These are phyloP conservation scores for Limnothrissa miodon DNA, from an alignment of 2,113 vertebrate species.

Conservation along the genomic window DNA sequence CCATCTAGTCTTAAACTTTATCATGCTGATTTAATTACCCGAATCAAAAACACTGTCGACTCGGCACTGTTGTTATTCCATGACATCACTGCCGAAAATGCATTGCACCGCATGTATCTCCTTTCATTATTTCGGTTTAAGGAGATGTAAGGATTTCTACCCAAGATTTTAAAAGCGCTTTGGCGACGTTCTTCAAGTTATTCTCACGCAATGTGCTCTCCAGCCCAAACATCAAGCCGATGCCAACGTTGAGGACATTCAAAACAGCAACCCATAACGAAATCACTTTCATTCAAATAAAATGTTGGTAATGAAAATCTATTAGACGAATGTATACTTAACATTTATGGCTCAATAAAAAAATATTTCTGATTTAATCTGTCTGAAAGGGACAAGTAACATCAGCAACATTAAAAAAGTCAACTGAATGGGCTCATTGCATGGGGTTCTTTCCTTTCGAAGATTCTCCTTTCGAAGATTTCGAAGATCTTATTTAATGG, in stretches of 20 bases:
- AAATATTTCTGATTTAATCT: not conserved
- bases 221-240: conserved; percentile 43
- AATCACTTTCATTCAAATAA: conserved; percentile 20
- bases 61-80: conserved; percentile 14
- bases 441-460: not conserved
- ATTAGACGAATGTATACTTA: conserved; percentile 32
- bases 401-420: too few species aligned
- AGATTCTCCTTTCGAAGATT: too few species aligned
- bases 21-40: conserved; percentile 29
- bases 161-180: conserved; percentile 10
- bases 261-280: conserved; percentile 21
- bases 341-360: conserved; percentile 30
- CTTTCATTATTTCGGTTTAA: conserved; percentile 23
- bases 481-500: too few species aligned
- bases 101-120: conserved; percentile 20
- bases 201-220: conserved; percentile 41
- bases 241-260: conserved; percentile 37
- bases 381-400: too few species aligned
- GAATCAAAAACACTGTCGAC: conserved; percentile 26
- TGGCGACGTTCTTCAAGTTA: conserved; percentile 33
- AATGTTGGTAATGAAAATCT: conserved; percentile 32
- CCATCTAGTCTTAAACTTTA: conserved; percentile 11
- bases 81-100: conserved; percentile 21
- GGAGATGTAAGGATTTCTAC: conserved; percentile 28
- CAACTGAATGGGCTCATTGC: not conserved